Evolutionary conservation across 1,140 invertebrate species (phyloP), one percentile per base, ranked within the genome.

Genomic region (Diabrotica virgifera): DNA sequence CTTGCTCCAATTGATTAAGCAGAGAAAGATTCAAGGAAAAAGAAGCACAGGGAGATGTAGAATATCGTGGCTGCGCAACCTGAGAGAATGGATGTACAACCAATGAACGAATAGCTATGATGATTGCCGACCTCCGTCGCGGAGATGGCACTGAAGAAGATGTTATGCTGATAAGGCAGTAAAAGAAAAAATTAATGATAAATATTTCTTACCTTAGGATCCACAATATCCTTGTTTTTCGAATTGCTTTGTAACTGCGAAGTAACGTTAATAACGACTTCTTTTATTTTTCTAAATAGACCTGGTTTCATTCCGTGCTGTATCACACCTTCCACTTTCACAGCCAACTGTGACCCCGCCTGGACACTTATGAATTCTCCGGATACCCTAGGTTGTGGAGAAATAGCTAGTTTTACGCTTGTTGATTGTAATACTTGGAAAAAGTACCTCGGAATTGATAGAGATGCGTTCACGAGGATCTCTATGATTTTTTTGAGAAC

Each of bases 391-490:
- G 92, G 92, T 77, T 93, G 92, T 0, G 94, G 93, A 37, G 89
- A 90, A 7, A 96, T 86, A 2, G 92, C 91, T 54, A 96, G 78
- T 82, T 93, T 86, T 2, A 93, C 86, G 62, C 84, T 86, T 6
- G 93, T 96, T 2, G 86, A 87, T 78, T 96, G 94, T 8, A 95
- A 80, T 6, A 88, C 86, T 84, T 96, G 94, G 81, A 94, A 96
- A 77, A 94, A 94, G 74, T 90, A 95, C 46, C 95, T 82, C 12
- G 95, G 92, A 70, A 92, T 85, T 50, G 89, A 85, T 7, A 93
- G 76, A 24, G 88, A 86, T 12, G 88, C 85, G 62, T 82, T 83
- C 40, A 86, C 82, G 46, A 93, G 75, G n/a, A 88, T 80, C 51
- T 85, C 82, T 0, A 89, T 86, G 62, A 89, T 86, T 51, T 85